phyloP scores from a whole-genome alignment of 1,140 invertebrate species.

The Neodiprion fabricii region DNA sequence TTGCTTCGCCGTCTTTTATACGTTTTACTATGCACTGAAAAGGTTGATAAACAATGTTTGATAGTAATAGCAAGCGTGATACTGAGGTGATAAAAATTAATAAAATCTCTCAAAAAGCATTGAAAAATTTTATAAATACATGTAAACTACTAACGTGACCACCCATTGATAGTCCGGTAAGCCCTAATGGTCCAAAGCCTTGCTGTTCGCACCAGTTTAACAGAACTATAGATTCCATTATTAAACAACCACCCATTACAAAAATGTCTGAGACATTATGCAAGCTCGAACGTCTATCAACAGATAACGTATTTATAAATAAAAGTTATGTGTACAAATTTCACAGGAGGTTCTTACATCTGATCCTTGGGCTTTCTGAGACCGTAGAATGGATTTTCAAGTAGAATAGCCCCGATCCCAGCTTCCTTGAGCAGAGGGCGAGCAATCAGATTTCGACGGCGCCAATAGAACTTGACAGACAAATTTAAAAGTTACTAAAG shows the following conservation, averaged over 20 bases:
- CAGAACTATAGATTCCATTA: conserved; percentile 91
- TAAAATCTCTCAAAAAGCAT: neutral
- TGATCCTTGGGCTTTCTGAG: conserved; percentile 90
- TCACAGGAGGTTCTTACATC: conserved; percentile 69
- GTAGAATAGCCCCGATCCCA: conserved; percentile 90
- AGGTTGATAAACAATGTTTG: too few species aligned
- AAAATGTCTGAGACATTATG: conserved; percentile 98
- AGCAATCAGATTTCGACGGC: conserved; percentile 87
- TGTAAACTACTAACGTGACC: conserved; percentile 82
- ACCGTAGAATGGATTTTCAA: conserved; percentile 99
- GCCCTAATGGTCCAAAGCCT: conserved; percentile 87
- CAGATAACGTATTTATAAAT: conserved; percentile 26
- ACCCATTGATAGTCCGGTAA: conserved; percentile 99
- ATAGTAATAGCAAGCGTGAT: too few species aligned
- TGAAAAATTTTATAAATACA: conserved; percentile 8
- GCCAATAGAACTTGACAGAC: conserved; percentile 85
- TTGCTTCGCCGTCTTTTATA: too few species aligned
- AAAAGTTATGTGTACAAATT: conserved; percentile 11
- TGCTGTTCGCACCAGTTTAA: conserved; percentile 92
- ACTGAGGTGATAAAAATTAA: conserved; percentile 8
- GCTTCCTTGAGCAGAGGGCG: conserved; percentile 89
- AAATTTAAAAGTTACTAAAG: neutral
- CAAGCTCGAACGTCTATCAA: conserved; percentile 84
- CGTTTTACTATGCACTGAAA: too few species aligned
- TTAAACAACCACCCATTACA: conserved; percentile 97